phyloP scores from a whole-genome alignment of 1,140 invertebrate species.

The Drosophila yakuba region DNA sequence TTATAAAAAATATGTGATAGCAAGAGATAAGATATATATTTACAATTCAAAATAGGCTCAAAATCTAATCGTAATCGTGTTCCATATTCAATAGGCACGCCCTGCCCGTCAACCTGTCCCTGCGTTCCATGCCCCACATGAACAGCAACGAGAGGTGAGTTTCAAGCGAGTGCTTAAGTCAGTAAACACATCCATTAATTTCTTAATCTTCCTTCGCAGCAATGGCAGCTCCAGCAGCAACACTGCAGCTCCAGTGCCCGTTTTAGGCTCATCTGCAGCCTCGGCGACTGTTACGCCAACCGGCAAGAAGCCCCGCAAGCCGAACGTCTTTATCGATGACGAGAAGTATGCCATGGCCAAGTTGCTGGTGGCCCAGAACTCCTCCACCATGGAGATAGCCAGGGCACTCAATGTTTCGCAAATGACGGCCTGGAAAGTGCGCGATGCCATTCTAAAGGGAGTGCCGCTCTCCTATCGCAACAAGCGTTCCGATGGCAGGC shows the following conservation, averaged over 20 bases:
- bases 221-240: constrained; percentile 67
- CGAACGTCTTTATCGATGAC: constrained; percentile 83
- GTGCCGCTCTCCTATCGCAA: constrained; percentile 81
- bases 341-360: constrained; percentile 84
- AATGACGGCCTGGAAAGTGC: constrained; percentile 83
- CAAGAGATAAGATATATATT: background rate
- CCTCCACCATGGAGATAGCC: constrained; percentile 83
- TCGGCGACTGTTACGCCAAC: constrained; percentile 42
- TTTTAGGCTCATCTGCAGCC: constrained; percentile 13
- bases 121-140: constrained; percentile 70
- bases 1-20: background rate
- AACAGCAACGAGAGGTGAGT: constrained; percentile 72
- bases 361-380: constrained; percentile 75
- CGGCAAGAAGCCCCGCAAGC: constrained; percentile 80
- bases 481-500: constrained; percentile 62
- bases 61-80: background rate
- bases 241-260: constrained; percentile 21
- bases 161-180: background rate
- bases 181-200: background rate
- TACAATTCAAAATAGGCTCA: background rate
- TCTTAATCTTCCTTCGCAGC: constrained; percentile 3
- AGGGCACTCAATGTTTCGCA: constrained; percentile 78
- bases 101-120: constrained; percentile 75
- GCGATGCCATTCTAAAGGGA: constrained; percentile 81
- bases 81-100: constrained; percentile 42